Evolutionary conservation across 2,888 invertebrate species (phyloP), one percentile per base, ranked within the genome.

Genomic region (Clunio marinus): DNA sequence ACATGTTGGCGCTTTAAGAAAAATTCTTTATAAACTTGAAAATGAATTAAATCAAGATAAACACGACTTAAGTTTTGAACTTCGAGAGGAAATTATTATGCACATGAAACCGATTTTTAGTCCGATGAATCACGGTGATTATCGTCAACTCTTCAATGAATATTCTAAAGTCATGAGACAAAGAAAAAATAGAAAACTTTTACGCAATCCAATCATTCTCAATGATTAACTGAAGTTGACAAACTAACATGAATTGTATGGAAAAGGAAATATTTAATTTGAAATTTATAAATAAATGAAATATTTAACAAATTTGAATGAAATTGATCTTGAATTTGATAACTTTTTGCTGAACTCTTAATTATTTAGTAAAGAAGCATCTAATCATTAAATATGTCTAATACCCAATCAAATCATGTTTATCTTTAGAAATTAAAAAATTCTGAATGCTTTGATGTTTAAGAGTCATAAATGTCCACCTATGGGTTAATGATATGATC

Each of bases 71-170:
- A 75, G 68, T 2, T 77, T 84, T 69, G 72, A 81, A 7, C 24
- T 83, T 25, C 81, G 84, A 1, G 76, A 77, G 17, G 79, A 82
- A 72, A 82, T 85, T 32, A 81, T 80, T 32, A 74, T 78, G 62
- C 83, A 83, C 72, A 84, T 80, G 73, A 78, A 78, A 60, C 73
- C 77, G 58, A 81, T 85, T 72, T 85, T 85, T 71, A 79, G 82
- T 0, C 73, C 82, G 1, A 71, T 73, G 70, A 73, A 76, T 1
- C 76, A 79, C 71, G 71, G 74, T 1, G 75, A 79, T 32, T 79
- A 79, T 63, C 71, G 73, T 0, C 69, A 74, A 1, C 63, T 78
- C 27, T 71, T 79, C 7, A 70, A 73, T 2, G 71, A 69, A 25
- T 80, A 77, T 69, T 10, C 20, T 5, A 66, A 35, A 24, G 5